Percentiles rank a stretch among this genome's conserved stretches.
Evolutionary conservation across 2,113 vertebrate genomes (phyloP).

Genomic region (rat (Rattus norvegicus)): DNA sequence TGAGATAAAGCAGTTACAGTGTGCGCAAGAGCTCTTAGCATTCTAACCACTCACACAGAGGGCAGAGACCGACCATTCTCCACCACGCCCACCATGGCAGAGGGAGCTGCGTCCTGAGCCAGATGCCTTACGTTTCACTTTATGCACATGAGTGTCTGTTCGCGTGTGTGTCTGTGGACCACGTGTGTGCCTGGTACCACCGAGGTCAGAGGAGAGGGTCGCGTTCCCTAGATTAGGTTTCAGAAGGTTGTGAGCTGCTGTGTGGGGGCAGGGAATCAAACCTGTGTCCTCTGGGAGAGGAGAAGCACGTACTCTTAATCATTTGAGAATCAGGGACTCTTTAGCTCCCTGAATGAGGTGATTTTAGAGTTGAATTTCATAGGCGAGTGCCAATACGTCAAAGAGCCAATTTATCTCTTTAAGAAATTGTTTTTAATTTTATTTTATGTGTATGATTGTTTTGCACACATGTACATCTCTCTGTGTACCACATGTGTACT

Average conservation of each 20-base stretch:
- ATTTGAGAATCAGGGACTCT: background rate
- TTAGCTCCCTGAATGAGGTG: background rate
- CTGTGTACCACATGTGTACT: background rate
- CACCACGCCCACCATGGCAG: background rate
- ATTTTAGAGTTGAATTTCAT: conserved; percentile 23
- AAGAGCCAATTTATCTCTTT: conserved; percentile 19
- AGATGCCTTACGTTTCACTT: background rate
- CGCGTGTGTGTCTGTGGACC: background rate
- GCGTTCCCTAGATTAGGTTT: background rate
- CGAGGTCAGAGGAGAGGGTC: background rate
- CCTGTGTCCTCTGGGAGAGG: background rate
- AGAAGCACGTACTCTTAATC: background rate
- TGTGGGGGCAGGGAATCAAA: background rate
- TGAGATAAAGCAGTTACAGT: background rate
- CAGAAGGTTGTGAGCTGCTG: background rate
- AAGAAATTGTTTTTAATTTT: background rate
- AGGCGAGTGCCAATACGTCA: background rate
- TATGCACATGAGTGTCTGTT: background rate
- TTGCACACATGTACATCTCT: background rate
- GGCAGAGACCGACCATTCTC: background rate
- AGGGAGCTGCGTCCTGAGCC: background rate
- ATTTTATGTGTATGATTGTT: background rate
- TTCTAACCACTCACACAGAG: background rate
- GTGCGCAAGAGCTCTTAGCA: background rate
- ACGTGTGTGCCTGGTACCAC: background rate